Base-by-base conservation (phyloP, 1,140 invertebrate genomes). In the Musca vetustissima region DNA sequence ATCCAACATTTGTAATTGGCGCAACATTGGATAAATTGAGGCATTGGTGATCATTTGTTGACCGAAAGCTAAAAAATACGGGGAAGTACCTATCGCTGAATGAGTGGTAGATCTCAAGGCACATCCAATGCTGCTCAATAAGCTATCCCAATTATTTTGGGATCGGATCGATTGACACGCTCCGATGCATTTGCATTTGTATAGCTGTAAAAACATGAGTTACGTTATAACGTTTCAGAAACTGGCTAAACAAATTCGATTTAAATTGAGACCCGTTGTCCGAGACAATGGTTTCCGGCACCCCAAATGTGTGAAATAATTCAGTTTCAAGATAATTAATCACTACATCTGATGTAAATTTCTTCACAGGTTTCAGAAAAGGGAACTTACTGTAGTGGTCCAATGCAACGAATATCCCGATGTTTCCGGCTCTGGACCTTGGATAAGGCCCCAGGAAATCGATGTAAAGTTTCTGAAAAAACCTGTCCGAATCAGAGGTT, bases 111-210 rank as follows among this genome's bases (percentile, higher is more conserved):
- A 66, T 4, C 69, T 52, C 32, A 66, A 52, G 1, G 69, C 69
- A n/a, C 22, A 24, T 4, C 13, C n/a, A 50, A 67, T 67, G 13
- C 19, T 24, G 17, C 49, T 28, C 14, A 67, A 21, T 9, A 28
- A 25, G 4, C 25, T 49, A 53, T 67, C 65, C 65, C 65, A 67
- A 17, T 67, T 49, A 6, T 49, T 25, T n/a, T 67, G 49, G 22
- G 52, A 24, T 15, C 22, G n/a, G 64, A 65, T 6, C 61, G 47
- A 53, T 43, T 69, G 49, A 70, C 55, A 15, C 66, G 28, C 61
- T 70, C 66, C 1, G 69, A 64, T 4, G 65, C 66, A 8, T 70
- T 70, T 7, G 66, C 53, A 28, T 70, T 55, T 70, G 67, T 1
- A 65, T 48, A 11, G 28, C 66, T 9, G 66, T 70, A 17, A 47